These are phyloP conservation scores for Serrognathus titanus DNA, from an alignment of 2,888 invertebrate genomes.

Conservation along the genomic window DNA sequence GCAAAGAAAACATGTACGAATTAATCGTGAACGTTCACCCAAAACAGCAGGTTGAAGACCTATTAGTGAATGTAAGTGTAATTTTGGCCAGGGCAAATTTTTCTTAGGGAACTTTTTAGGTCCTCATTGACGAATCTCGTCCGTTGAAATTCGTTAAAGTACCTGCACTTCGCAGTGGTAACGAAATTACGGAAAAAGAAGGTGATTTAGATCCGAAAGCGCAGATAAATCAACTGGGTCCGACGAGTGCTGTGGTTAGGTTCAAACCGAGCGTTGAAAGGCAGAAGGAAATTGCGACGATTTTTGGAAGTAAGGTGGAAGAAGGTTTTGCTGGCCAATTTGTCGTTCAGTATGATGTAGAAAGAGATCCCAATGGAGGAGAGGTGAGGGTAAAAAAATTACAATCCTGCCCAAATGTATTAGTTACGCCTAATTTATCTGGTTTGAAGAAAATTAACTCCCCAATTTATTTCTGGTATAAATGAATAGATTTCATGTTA, in stretches of 20 bases:
- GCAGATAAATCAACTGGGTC: constrained; percentile 31
- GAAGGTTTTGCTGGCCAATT: constrained; percentile 62
- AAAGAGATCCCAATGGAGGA: constrained; percentile 56
- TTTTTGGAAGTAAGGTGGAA: constrained; percentile 39
- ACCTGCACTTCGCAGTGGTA: constrained; percentile 62
- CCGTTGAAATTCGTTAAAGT: constrained; percentile 59
- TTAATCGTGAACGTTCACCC: constrained; percentile 67
- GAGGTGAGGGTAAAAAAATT: constrained; percentile 44
- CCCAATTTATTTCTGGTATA: too few species aligned
- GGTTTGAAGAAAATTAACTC: too few species aligned
- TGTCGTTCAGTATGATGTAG: constrained; percentile 67
- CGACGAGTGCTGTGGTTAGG: constrained; percentile 45
- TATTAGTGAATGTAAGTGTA: constrained; percentile 53
- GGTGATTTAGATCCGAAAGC: constrained; percentile 48
- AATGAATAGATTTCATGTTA: too few species aligned
- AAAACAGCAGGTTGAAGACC: constrained; percentile 61
- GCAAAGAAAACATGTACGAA: constrained; percentile 65
- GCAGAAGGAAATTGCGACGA: constrained; percentile 54
- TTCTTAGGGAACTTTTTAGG: constrained; percentile 34
- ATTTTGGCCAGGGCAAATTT: too few species aligned
- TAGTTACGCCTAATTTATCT: too few species aligned
- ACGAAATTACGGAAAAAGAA: constrained; percentile 58
- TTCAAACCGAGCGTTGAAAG: constrained; percentile 59
- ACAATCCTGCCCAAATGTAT: too few species aligned
- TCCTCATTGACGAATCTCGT: constrained; percentile 61